Base-by-base conservation (phyloP, 2,797 vertebrate species). In the Pempheris klunzingeri region DNA sequence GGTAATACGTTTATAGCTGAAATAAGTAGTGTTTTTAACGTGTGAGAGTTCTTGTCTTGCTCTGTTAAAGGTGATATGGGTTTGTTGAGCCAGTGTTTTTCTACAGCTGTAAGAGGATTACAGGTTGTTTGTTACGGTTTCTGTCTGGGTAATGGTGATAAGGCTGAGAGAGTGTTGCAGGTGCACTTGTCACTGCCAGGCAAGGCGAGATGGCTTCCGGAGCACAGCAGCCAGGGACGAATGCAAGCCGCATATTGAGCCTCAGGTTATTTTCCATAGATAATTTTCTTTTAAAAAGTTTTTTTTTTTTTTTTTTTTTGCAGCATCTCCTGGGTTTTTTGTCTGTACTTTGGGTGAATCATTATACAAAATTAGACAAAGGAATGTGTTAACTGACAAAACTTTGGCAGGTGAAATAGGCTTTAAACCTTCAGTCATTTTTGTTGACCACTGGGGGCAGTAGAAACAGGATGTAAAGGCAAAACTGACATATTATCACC, bases 91-190 rank as follows among this genome's bases (percentile, higher is more conserved):
- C 78, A 80, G 82, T 92, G 86, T 90, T 91, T 92, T 75, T 89
- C 78, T 85, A 41, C 84, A 81, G 89, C 87, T 80, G 79, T 95
- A 95, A 95, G 92, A 94, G 94, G 95, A 95, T 96, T 95, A 95
- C 86, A 78, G 87, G 83, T 89, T 92, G 92, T 92, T 93, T 93
- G 92, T 92, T 90, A 91, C 73, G 74, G 82, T 72, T 75, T 78
- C 54, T 85, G 90, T 90, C 94, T 96, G 94, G 88, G 61, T 90
- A 84, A 86, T 74, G 60, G 80, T 78, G 93, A 95, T 95, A 95
- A 95, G 92, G 77, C 78, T 68, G 81, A 70, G 59, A 46, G 77
- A 74, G 83, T 5, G 85, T 71, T 85, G 79, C 91, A 92, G 90
- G 90, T 94, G 88, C 71, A 71, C 36, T 54, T 81, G 79, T 64